Evolutionary conservation across 2,113 vertebrate genomes (phyloP).

Genomic region (Eclectus roratus): DNA sequence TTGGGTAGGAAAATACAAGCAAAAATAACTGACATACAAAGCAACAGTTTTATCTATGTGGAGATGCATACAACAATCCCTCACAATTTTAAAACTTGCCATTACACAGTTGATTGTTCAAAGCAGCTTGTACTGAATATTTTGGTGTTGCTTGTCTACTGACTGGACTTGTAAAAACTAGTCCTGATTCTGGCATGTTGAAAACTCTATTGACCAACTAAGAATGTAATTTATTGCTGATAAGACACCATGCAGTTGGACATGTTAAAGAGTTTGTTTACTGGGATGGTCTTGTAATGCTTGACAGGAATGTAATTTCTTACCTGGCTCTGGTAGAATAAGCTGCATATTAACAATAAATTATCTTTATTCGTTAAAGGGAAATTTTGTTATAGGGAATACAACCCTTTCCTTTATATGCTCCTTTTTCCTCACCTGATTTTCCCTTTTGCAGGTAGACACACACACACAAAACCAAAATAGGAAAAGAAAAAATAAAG

Average conservation of each 20-base stretch:
- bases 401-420: background rate
- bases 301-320: background rate
- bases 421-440: background rate
- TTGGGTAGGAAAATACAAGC: background rate
- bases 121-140: background rate
- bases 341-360: background rate
- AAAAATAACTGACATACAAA: background rate
- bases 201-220: background rate
- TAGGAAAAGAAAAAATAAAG: background rate
- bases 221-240: background rate
- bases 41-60: background rate
- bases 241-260: background rate
- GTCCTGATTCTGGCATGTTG: background rate
- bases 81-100: background rate
- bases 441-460: background rate
- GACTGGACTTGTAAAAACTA: background rate
- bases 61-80: background rate
- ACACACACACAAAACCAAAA: background rate
- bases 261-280: background rate
- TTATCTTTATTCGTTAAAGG: background rate
- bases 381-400: background rate
- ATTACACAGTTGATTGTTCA: background rate
- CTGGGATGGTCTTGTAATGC: background rate
- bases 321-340: background rate
- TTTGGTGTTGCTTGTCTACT: background rate